These are phyloP conservation scores for Triplophysa siluroides DNA, from an alignment of 2,113 vertebrate species.

Conservation along the genomic window DNA sequence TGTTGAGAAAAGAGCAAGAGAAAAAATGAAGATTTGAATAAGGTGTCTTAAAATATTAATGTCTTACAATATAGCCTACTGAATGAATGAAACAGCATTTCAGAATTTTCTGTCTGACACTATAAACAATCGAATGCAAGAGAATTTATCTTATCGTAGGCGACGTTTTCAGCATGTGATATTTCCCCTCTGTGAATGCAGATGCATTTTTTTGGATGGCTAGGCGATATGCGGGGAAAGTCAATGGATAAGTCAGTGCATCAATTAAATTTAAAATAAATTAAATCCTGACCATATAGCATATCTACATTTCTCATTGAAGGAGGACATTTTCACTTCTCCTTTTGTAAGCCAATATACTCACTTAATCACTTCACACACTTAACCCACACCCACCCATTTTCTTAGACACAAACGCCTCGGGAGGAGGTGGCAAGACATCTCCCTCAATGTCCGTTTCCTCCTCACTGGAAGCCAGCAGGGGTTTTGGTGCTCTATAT, in stretches of 20 bases:
- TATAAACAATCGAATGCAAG: no score
- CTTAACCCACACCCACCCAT: neutral
- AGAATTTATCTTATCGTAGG: neutral
- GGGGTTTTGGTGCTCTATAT: conserved; percentile 12
- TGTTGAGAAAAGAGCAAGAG: no score
- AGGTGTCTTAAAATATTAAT: no score
- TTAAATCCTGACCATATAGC: conserved; percentile 7
- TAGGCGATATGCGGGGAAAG: neutral
- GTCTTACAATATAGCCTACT: no score
- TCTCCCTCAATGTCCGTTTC: conserved; percentile 9
- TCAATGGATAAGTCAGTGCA: conserved; percentile 10
- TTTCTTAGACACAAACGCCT: conserved; percentile 12
- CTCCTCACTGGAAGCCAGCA: conserved; percentile 3
- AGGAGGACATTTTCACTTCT: neutral
- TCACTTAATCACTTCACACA: neutral
- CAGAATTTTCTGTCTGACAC: no score
- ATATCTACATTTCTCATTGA: neutral
- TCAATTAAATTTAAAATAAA: conserved; percentile 3
- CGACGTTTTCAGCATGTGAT: neutral
- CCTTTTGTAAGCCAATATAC: neutral
- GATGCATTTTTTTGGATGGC: neutral
- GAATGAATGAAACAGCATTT: no score
- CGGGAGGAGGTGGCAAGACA: conserved; percentile 7
- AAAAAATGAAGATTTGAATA: no score
- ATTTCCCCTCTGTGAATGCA: no score